Base-by-base conservation (phyloP, 2,113 vertebrate species). In the Mesembrinibis cayennensis region DNA sequence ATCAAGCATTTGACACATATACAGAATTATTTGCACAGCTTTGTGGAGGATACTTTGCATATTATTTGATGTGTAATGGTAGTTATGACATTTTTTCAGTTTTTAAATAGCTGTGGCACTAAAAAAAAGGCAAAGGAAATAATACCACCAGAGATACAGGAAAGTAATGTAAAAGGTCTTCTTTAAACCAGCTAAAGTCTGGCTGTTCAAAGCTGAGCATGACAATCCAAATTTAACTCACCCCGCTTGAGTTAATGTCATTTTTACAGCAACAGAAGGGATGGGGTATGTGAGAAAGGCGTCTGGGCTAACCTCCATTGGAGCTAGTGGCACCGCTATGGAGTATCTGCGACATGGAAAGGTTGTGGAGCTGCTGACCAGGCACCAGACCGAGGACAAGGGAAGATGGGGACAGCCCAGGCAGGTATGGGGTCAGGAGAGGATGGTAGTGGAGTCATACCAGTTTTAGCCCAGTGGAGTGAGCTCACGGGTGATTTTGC, bases 341-440 rank as follows among this genome's bases (percentile, higher is more conserved):
- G 76, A 56, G 12, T 18, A 16, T 30, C 49, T 6, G 1, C 47
- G 47, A 16, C 10, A 10, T 3, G 29, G 26, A 77, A 69, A 58
- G 1, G 4, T 12, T 27, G n/a, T 38, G 77, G 55, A 93, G 50
- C 45, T 78, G 63, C 70, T 78, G 42, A 21, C 7, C 63, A 44
- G 61, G 27, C 42, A 44, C 4, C 0, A 0, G 18, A 11, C 32
- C 0, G 0, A 20, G 29, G 25, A 53, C 9, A 45, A 42, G 36
- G 29, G 16, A 34, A 58, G 29, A 21, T 22, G 42, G 29, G 61
- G 7, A 58, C 12, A 74, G n/a, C 22, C 36, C 38, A 13, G 26
- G 30, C 10, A 59, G 38, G 3, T 5, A 3, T 0, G 0, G 13
- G 9, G 11, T 25, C 42, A 53, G 47, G n/a, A 67, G 38, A 32